phyloP scores from a whole-genome alignment of 1,140 invertebrate species.

The Nephotettix cincticeps region DNA sequence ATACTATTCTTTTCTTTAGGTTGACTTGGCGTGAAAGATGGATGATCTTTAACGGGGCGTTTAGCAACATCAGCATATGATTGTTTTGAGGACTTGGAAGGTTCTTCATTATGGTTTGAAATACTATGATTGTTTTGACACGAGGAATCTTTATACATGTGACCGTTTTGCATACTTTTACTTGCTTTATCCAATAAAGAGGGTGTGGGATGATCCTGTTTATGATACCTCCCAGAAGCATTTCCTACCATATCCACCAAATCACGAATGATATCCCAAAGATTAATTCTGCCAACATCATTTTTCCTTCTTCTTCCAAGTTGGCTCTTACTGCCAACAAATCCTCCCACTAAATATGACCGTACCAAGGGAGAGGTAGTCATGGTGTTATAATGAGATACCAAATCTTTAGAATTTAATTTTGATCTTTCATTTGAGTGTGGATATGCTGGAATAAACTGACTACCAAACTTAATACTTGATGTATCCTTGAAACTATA shows the following conservation, averaged over 20 bases:
- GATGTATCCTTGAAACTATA: neutral
- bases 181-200: too few relatives aligned
- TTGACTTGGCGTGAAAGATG: too few relatives aligned
- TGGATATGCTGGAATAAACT: neutral
- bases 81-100: neutral
- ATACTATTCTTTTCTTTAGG: too few relatives aligned
- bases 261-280: slow-evolving; percentile 25
- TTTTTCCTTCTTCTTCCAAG: neutral
- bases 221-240: too few relatives aligned
- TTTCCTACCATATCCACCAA: slow-evolving; percentile 6
- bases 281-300: neutral
- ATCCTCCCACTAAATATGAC: slow-evolving; percentile 32
- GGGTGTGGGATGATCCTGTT: too few relatives aligned
- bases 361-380: neutral
- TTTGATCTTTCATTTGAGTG: neutral
- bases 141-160: too few relatives aligned
- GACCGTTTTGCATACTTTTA: too few relatives aligned
- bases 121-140: too few relatives aligned
- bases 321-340: slow-evolving; percentile 37
- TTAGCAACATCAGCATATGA: slow-evolving; percentile 23
- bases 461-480: neutral
- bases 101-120: too few relatives aligned
- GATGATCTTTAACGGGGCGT: neutral
- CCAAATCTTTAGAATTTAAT: slow-evolving; percentile 5
- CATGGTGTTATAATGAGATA: neutral